Percentiles rank a stretch among this genome's conserved stretches.
Evolutionary conservation across 2,113 vertebrate genomes (phyloP).

Genomic region (Ranitomeya variabilis): DNA sequence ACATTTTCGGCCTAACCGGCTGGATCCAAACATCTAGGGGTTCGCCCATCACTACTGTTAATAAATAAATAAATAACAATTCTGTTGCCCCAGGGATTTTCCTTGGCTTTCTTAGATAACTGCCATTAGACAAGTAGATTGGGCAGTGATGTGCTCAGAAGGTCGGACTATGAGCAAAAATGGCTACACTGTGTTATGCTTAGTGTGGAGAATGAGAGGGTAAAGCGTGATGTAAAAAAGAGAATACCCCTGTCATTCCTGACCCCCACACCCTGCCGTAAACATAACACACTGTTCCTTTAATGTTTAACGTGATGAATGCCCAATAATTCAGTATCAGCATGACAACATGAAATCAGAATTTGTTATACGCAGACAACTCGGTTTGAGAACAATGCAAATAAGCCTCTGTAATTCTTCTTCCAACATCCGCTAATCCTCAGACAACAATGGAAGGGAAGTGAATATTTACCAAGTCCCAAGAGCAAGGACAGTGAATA

Average conservation of each 20-base stretch:
- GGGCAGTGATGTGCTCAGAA: no score
- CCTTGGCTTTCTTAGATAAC: no score
- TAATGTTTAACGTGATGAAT: background rate
- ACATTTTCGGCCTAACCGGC: no score
- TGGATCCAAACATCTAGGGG: no score
- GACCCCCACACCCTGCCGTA: background rate
- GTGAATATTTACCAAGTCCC: constrained; percentile 12
- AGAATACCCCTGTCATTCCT: background rate
- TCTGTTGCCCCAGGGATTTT: no score
- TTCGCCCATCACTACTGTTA: no score
- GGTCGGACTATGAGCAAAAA: no score
- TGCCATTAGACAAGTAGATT: no score
- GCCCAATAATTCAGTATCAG: background rate
- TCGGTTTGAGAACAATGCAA: constrained; percentile 7
- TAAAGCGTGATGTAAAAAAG: background rate
- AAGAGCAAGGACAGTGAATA: constrained; percentile 23
- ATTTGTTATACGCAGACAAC: constrained; percentile 13
- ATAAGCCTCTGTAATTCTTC: constrained; percentile 30
- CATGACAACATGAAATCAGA: background rate
- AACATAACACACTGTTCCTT: background rate
- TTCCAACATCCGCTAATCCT: constrained; percentile 45
- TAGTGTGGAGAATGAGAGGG: background rate
- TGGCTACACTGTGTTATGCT: no score
- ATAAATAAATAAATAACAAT: no score
- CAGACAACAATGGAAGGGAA: constrained; percentile 30